Conservation (phyloP, 2,113 vertebrate genomes). For the Alexandromys fortis region DNA sequence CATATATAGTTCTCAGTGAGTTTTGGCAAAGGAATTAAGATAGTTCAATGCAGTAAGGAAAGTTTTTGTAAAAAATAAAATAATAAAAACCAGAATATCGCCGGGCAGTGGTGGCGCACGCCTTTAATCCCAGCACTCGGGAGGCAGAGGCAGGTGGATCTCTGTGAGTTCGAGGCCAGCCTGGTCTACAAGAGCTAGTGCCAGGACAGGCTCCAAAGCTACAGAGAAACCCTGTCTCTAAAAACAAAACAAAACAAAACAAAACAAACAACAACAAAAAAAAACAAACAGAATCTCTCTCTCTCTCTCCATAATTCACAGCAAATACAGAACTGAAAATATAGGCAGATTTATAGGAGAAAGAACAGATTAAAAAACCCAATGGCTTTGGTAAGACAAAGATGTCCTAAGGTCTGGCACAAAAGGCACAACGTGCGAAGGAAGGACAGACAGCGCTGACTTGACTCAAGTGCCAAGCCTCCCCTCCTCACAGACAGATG, state of each 20-base stretch:
- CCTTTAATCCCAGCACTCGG: too few relatives aligned
- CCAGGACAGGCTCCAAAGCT: too few relatives aligned
- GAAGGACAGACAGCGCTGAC: background rate
- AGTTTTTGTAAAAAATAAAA: background rate
- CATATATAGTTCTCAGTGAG: background rate
- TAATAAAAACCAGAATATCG: background rate
- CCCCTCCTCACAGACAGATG: background rate
- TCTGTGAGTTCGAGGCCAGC: too few relatives aligned
- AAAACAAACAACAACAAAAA: too few relatives aligned
- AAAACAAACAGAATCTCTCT: too few relatives aligned
- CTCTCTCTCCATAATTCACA: background rate
- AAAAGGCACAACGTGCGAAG: background rate
- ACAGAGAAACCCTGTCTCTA: too few relatives aligned
- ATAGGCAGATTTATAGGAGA: background rate
- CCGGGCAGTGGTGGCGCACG: too few relatives aligned
- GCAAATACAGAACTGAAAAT: slow-evolving; percentile 12
- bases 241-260: too few relatives aligned
- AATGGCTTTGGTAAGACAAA: background rate
- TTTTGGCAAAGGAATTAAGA: slow-evolving; percentile 16
- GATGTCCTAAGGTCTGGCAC: background rate
- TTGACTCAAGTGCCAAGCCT: slow-evolving; percentile 31
- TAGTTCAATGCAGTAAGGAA: slow-evolving; percentile 2
- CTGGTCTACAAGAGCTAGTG: too few relatives aligned
- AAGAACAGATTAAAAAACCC: slow-evolving; percentile 18
- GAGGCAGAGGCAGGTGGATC: too few relatives aligned